phyloP scores from a whole-genome alignment of 2,888 invertebrate species.

The Tupiocoris notatus region DNA sequence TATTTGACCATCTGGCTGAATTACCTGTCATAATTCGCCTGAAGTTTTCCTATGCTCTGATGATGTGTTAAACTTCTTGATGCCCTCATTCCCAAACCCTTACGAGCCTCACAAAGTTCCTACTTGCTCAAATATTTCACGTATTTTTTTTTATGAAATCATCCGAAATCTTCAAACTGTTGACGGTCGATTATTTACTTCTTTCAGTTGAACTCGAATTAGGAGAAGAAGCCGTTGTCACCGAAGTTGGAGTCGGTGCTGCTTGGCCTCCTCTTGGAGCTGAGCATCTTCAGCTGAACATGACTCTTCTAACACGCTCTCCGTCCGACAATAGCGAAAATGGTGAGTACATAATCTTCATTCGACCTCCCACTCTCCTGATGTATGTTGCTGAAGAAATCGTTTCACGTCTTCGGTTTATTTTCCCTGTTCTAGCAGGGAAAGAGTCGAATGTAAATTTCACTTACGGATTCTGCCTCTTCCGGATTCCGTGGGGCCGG shows the following conservation, averaged over 20 bases:
- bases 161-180: too few relatives aligned
- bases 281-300: constrained; percentile 47
- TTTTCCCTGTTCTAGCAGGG: too few relatives aligned
- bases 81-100: too few relatives aligned
- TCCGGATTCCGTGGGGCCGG: not conserved
- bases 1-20: too few relatives aligned
- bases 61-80: not conserved
- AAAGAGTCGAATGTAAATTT: not conserved
- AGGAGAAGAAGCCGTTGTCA: constrained; percentile 46
- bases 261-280: constrained; percentile 47
- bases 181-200: too few relatives aligned
- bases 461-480: not conserved
- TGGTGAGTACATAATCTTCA: constrained; percentile 39
- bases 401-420: too few relatives aligned
- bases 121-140: too few relatives aligned
- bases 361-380: too few relatives aligned
- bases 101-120: too few relatives aligned
- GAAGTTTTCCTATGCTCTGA: not conserved
- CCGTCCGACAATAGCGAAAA: constrained; percentile 39
- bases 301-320: constrained; percentile 43
- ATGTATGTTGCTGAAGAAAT: too few relatives aligned
- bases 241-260: constrained; percentile 46
- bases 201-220: constrained; percentile 43
- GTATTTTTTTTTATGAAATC: too few relatives aligned
- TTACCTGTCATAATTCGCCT: not conserved